Conservation (phyloP, 92 coral and sea anemone genomes). For the Phenganax marumi region DNA sequence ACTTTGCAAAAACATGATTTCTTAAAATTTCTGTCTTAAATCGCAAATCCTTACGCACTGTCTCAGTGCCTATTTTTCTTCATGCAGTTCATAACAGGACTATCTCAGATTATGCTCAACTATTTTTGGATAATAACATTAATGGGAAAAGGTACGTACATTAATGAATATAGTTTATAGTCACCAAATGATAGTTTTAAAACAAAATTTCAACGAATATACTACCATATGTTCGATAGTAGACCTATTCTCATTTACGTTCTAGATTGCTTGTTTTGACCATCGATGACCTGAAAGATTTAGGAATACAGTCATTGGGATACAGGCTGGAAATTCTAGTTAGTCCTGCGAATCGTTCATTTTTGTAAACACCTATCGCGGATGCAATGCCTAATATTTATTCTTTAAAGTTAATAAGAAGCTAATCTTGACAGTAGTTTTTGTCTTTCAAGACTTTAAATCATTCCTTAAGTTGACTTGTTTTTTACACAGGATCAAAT, state of each 20-base stretch:
- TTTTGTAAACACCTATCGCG: no score
- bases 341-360: neutral
- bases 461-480: neutral
- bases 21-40: no score
- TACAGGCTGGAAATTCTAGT: constrained; percentile 75
- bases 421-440: no score
- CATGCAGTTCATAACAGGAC: constrained; percentile 61
- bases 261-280: constrained; percentile 63
- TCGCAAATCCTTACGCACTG: no score
- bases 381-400: no score
- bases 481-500: constrained; percentile 64
- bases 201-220: neutral
- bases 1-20: no score
- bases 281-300: constrained; percentile 61
- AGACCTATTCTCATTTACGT: neutral
- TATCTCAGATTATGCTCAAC: constrained; percentile 59
- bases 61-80: neutral
- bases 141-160: constrained; percentile 71
- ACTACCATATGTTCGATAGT: neutral
- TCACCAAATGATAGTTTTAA: neutral
- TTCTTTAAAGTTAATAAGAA: no score
- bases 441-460: neutral
- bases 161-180: neutral
- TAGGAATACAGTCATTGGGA: constrained; percentile 72
- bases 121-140: constrained; percentile 69